These are phyloP conservation scores for Sycophila sp. DNA, from an alignment of 1,140 invertebrate genomes.

Conservation along the genomic window DNA sequence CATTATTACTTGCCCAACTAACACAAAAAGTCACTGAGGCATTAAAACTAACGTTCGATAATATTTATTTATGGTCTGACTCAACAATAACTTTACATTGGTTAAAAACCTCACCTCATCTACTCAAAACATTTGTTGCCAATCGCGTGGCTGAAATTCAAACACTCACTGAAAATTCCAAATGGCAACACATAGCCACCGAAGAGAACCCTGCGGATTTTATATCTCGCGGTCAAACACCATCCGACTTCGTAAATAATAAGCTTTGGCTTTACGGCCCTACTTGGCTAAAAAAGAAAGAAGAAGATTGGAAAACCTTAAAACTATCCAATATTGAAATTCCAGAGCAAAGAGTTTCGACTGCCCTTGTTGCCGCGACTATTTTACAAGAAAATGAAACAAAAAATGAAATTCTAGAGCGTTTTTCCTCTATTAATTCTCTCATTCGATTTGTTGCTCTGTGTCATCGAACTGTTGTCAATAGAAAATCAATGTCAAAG, in stretches of 20 bases:
- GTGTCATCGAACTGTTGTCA: not conserved
- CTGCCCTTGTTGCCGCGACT: no score
- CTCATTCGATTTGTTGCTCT: not conserved
- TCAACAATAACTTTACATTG: constrained; percentile 54
- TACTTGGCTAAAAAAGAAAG: no score
- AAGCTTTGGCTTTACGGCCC: no score
- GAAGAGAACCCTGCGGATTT: constrained; percentile 49
- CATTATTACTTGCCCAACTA: constrained; percentile 47
- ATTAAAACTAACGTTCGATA: constrained; percentile 27
- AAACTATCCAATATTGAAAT: no score
- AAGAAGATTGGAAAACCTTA: no score
- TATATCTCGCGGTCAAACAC: constrained; percentile 14
- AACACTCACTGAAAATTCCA: not conserved
- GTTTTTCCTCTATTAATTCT: not conserved
- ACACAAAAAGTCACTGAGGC: constrained; percentile 31
- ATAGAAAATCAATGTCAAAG: not conserved
- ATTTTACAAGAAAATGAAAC: no score
- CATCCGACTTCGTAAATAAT: constrained; percentile 32
- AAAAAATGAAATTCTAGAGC: not conserved
- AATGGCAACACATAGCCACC: constrained; percentile 51
- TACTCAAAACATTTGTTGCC: constrained; percentile 59
- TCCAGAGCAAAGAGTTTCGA: no score
- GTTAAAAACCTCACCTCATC: constrained; percentile 47
- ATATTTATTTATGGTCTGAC: constrained; percentile 50
- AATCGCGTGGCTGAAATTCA: constrained; percentile 59